Evolutionary conservation across 2,113 vertebrate species (phyloP).

Genomic region (Neolamprologus kungweensis): DNA sequence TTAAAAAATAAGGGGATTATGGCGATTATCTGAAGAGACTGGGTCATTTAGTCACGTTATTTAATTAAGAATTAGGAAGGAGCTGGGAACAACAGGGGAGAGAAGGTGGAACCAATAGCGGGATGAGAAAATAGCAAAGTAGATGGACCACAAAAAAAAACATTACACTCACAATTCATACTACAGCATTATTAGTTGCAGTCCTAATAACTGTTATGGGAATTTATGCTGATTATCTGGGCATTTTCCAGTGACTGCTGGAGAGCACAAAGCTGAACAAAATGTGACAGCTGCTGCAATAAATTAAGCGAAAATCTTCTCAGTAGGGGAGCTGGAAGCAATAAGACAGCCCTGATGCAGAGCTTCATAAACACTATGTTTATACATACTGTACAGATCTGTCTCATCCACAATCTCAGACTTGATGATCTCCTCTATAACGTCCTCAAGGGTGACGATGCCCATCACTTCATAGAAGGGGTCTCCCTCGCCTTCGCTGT

Average conservation of each 20-base stretch:
- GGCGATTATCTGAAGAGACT: constrained; percentile 44
- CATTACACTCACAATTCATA: neutral
- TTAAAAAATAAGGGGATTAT: constrained; percentile 50
- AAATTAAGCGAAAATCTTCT: neutral
- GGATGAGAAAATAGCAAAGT: neutral
- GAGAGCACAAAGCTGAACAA: neutral
- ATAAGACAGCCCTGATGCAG: neutral
- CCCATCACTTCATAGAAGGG: constrained; percentile 77
- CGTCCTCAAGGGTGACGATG: constrained; percentile 73
- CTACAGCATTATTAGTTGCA: neutral
- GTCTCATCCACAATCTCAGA: constrained; percentile 98
- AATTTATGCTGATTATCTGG: neutral
- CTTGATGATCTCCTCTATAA: constrained; percentile 81
- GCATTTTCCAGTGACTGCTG: neutral
- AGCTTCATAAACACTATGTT: neutral
- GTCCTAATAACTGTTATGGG: neutral
- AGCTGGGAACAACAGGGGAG: neutral
- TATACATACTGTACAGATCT: constrained; percentile 89
- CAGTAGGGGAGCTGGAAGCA: neutral
- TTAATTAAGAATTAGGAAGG: constrained; percentile 41
- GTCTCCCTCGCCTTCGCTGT: constrained; percentile 73
- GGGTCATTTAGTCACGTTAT: constrained; percentile 34
- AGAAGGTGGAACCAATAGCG: constrained; percentile 2
- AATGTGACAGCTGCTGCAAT: neutral
- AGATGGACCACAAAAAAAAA: neutral